A percentile compares a stretch with the other conserved stretches of the same genome.
These are phyloP conservation scores for Myripristis jacobus DNA, from an alignment of 2,797 vertebrate genomes.

Conservation along the genomic window DNA sequence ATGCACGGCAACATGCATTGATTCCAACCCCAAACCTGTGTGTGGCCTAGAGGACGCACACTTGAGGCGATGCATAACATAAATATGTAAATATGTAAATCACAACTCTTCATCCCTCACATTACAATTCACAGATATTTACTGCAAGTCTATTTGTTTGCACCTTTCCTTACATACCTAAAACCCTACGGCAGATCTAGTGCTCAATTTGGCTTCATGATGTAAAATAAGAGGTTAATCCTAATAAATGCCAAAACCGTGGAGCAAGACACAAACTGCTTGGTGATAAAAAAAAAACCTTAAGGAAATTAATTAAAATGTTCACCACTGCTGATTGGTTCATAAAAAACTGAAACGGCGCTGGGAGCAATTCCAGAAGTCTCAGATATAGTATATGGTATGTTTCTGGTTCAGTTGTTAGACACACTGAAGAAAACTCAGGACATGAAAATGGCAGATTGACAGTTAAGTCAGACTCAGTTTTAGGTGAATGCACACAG, in stretches of 20 bases:
- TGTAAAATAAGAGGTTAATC: background rate
- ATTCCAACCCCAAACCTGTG: background rate
- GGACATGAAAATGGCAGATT: no score
- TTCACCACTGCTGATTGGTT: conserved; percentile 11
- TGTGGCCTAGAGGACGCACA: background rate
- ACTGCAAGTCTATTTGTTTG: background rate
- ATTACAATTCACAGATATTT: background rate
- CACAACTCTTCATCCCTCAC: background rate
- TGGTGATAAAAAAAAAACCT: conserved; percentile 25
- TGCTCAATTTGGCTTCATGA: no score
- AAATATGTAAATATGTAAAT: background rate
- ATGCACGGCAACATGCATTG: background rate
- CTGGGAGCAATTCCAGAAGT: conserved; percentile 22
- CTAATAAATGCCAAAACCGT: background rate
- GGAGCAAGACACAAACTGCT: conserved; percentile 24
- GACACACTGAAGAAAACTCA: no score
- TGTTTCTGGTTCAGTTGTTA: no score
- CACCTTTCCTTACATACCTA: no score
- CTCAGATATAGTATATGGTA: no score
- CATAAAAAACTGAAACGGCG: conserved; percentile 50
- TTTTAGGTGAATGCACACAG: no score
- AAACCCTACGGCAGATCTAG: no score
- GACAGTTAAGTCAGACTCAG: no score
- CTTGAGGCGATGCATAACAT: background rate
- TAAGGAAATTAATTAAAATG: background rate